These are phyloP conservation scores for Pristionchus arcanus DNA, from an alignment of 2,888 invertebrate species.

Conservation along the genomic window DNA sequence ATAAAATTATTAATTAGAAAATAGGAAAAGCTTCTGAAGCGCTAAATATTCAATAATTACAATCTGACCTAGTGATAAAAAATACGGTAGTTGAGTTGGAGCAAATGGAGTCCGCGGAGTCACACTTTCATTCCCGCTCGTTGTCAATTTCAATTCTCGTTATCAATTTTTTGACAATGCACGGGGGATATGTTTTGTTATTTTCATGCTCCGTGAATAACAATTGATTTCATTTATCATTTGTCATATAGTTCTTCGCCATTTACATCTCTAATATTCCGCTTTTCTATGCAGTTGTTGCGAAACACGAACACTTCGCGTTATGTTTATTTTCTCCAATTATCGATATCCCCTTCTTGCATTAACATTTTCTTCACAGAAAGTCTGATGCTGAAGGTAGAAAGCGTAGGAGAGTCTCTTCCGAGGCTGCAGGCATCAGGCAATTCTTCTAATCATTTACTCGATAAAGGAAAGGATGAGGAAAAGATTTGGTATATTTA, in stretches of 20 bases:
- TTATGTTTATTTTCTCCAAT: too few relatives aligned
- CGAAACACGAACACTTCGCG: too few relatives aligned
- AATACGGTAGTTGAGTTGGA: background rate
- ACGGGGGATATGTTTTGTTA: background rate
- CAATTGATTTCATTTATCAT: too few relatives aligned
- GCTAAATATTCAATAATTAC: too few relatives aligned
- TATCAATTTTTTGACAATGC: background rate
- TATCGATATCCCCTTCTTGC: too few relatives aligned
- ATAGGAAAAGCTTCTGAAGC: too few relatives aligned
- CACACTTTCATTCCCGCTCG: background rate
- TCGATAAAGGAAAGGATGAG: slow-evolving; percentile 52
- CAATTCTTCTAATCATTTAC: slow-evolving; percentile 53
- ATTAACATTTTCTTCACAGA: background rate
- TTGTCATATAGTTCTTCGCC: too few relatives aligned
- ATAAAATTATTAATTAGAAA: too few relatives aligned
- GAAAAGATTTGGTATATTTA: slow-evolving; percentile 52
- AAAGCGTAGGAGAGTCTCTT: slow-evolving; percentile 33
- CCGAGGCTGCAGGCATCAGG: slow-evolving; percentile 55
- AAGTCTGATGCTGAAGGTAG: slow-evolving; percentile 49
- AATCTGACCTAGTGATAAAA: too few relatives aligned
- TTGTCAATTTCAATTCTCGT: background rate
- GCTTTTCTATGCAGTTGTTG: too few relatives aligned
- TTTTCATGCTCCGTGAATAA: background rate
- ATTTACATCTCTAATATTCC: too few relatives aligned
- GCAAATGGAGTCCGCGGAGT: background rate